Evolutionary conservation across 2,797 vertebrate genomes (phyloP), one percentile per base, ranked within the genome.

Genomic region (Parauchenoglanis punctatus): DNA sequence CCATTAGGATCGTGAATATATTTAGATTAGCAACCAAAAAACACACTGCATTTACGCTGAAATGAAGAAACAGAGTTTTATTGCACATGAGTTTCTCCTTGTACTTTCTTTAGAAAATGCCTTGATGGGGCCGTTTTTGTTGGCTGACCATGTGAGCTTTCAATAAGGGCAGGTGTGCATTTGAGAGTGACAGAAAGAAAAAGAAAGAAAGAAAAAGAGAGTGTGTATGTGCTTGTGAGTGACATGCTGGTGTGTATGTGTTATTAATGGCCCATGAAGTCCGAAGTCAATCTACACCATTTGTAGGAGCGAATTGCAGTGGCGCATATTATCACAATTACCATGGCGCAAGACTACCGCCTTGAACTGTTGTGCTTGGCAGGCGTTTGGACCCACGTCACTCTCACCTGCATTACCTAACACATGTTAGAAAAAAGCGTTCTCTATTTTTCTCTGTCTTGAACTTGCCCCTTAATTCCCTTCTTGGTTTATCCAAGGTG

Each of bases 251-350:
- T 81, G 86, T 85, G 84, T 88, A 58, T 89, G 63, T 89, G 63
- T 92, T 94, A 90, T 92, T 93, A 94, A 93, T 94, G 92, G 88
- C 90, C 91, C 88, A 87, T 88, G 88, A 92, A 92, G 91, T 88
- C 73, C 59, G 67, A 88, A 93, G 92, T 93, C 92, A 92, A 92
- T 92, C 91, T 91, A 89, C 92, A 91, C 89, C 90, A 89, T 90
- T 92, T 92, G 91, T 91, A 86, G 73, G 82, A 89, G 85, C 87
- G 89, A 93, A 91, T 88, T 91, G 93, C 91, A 91, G 93, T 92
- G 87, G 85, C 90, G 90, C 94, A 94, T 91, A 92, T 91, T 95
- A 94, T 94, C 94, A 92, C 94, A 93, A 95, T 96, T 95, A 95
- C 92, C 89, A 92, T 89, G 89, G 93, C 92, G 89, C 86, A 75